phyloP scores from a whole-genome alignment of 2,797 vertebrate genomes.

The Mus caroli region DNA sequence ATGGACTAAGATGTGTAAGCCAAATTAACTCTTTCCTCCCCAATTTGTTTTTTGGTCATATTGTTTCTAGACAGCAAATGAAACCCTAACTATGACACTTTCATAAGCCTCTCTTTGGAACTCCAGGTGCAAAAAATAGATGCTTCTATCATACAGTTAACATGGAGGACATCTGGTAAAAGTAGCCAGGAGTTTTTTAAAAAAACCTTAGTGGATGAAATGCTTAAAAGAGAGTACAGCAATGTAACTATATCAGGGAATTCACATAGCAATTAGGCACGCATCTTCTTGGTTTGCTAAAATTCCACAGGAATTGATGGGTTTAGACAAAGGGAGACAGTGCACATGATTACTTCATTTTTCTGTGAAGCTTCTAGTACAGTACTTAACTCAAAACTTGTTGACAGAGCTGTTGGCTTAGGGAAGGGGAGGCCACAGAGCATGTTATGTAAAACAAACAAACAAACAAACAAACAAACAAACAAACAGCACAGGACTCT shows the following conservation, averaged over 20 bases:
- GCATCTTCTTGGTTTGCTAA: slow-evolving; percentile 70
- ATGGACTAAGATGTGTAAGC: neutral
- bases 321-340: slow-evolving; percentile 74
- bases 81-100: neutral
- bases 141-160: slow-evolving; percentile 15
- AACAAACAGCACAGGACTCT: neutral
- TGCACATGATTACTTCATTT: slow-evolving; percentile 68
- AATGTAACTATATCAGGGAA: slow-evolving; percentile 26
- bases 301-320: slow-evolving; percentile 57
- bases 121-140: neutral
- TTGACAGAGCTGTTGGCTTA: slow-evolving; percentile 66
- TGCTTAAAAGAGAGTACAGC: slow-evolving; percentile 51
- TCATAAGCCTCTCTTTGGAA: slow-evolving; percentile 13
- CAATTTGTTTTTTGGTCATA: neutral
- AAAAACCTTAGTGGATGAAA: slow-evolving; percentile 33
- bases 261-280: slow-evolving; percentile 70
- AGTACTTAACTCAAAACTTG: slow-evolving; percentile 63
- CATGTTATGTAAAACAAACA: neutral
- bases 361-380: slow-evolving; percentile 74
- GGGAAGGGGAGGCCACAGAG: slow-evolving; percentile 39
- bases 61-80: neutral
- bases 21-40: neutral
- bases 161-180: slow-evolving; percentile 38
- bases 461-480: no score
- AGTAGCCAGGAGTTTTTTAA: neutral